These are phyloP conservation scores for Pipistrellus kuhlii DNA, from an alignment of 2,797 vertebrate species.

Conservation along the genomic window DNA sequence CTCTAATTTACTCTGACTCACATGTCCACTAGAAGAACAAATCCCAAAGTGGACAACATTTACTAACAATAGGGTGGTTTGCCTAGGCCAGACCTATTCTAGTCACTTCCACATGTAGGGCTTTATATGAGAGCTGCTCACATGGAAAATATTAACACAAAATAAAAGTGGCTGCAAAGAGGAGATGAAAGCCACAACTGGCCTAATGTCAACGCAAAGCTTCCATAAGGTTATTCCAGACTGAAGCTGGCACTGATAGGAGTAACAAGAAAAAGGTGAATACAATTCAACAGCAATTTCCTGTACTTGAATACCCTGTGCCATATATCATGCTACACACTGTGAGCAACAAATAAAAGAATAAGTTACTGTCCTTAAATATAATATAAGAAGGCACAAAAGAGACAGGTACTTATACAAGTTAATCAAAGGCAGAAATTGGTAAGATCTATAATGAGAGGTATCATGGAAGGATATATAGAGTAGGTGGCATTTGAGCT, in stretches of 20 bases:
- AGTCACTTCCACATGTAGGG: not conserved
- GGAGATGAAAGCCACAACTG: constrained; percentile 36
- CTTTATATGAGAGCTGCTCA: not conserved
- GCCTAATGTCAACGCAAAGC: constrained; percentile 24
- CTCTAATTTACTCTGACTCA: not conserved
- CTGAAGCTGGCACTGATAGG: not conserved
- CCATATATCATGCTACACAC: not conserved
- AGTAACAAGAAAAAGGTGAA: constrained; percentile 48
- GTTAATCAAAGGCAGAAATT: constrained; percentile 22
- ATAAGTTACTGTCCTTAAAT: not conserved
- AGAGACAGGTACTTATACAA: not conserved
- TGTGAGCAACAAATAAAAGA: not conserved
- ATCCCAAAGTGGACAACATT: not conserved
- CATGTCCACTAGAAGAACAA: not conserved
- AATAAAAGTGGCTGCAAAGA: constrained; percentile 47
- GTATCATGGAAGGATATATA: not conserved
- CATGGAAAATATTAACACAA: constrained; percentile 62
- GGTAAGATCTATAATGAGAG: not conserved
- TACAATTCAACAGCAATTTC: constrained; percentile 4
- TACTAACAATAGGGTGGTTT: not conserved
- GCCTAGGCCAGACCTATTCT: not conserved
- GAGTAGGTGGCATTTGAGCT: not conserved
- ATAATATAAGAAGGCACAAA: not conserved
- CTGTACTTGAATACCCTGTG: not conserved
- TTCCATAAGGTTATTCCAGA: constrained; percentile 1